These are phyloP conservation scores for Eretmochelys imbricata DNA, from an alignment of 2,113 vertebrate species.

Conservation along the genomic window DNA sequence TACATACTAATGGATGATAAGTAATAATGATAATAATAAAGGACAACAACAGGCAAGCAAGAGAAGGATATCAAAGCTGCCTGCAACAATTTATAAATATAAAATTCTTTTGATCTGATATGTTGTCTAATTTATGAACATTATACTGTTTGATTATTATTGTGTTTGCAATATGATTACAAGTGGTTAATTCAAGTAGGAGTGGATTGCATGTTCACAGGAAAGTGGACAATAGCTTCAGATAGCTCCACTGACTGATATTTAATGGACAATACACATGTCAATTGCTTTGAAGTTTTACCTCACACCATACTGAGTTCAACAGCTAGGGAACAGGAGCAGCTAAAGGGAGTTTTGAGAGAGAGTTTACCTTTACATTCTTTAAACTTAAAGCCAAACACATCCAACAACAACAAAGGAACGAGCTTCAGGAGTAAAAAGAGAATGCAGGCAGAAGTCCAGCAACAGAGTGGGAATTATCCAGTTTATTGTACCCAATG, in stretches of 20 bases:
- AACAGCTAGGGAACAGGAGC: neutral
- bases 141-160: no score
- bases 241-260: neutral
- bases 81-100: neutral
- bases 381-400: no score
- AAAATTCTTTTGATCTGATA: neutral
- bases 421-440: no score
- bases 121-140: neutral
- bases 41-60: neutral
- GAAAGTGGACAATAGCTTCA: neutral
- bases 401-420: no score
- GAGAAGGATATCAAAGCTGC: neutral
- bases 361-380: no score
- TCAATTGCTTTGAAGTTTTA: neutral
- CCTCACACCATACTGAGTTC: neutral
- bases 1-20: no score
- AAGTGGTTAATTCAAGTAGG: neutral
- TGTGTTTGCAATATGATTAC: neutral
- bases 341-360: no score
- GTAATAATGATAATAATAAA: neutral
- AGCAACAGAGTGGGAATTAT: no score
- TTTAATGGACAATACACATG: neutral
- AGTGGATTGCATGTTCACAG: neutral
- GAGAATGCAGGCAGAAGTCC: no score
- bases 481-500: no score